These are phyloP conservation scores for Eristalis tenax DNA, from an alignment of 2,888 invertebrate genomes.

Conservation along the genomic window DNA sequence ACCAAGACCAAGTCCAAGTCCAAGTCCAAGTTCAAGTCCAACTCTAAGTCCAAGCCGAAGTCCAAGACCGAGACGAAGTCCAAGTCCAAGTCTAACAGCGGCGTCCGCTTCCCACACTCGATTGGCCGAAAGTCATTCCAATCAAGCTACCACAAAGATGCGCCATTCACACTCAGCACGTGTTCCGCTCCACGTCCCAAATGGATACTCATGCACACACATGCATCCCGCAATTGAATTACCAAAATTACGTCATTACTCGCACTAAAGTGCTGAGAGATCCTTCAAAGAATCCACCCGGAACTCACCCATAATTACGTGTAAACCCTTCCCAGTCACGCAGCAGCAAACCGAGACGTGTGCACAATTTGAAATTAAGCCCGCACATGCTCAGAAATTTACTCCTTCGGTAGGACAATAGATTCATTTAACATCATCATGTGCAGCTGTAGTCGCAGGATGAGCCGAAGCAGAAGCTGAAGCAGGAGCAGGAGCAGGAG, in stretches of 20 bases:
- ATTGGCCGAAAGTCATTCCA: neutral
- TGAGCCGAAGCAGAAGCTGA: neutral
- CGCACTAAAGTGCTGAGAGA: constrained; percentile 1
- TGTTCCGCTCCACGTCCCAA: neutral
- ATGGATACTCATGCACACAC: neutral
- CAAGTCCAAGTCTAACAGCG: neutral
- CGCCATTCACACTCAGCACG: neutral
- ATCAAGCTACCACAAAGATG: neutral
- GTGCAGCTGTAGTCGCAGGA: neutral
- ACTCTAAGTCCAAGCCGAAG: constrained; percentile 34
- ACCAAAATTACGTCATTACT: constrained; percentile 45
- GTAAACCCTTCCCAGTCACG: constrained; percentile 48
- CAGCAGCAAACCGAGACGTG: constrained; percentile 1
- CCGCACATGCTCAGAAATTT: neutral
- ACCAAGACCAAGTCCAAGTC: constrained; percentile 24
- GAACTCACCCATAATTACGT: constrained; percentile 55
- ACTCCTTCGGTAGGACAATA: constrained; percentile 36
- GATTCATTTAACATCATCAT: constrained; percentile 23
- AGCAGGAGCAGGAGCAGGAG: neutral
- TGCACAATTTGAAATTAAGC: constrained; percentile 29
- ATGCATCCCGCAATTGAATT: constrained; percentile 43
- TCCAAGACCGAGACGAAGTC: constrained; percentile 35
- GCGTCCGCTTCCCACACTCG: too few relatives aligned
- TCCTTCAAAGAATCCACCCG: constrained; percentile 41
- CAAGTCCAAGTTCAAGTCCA: constrained; percentile 38